These are phyloP conservation scores for Lepidurus arcticus DNA, from an alignment of 1,140 invertebrate genomes.

Conservation along the genomic window DNA sequence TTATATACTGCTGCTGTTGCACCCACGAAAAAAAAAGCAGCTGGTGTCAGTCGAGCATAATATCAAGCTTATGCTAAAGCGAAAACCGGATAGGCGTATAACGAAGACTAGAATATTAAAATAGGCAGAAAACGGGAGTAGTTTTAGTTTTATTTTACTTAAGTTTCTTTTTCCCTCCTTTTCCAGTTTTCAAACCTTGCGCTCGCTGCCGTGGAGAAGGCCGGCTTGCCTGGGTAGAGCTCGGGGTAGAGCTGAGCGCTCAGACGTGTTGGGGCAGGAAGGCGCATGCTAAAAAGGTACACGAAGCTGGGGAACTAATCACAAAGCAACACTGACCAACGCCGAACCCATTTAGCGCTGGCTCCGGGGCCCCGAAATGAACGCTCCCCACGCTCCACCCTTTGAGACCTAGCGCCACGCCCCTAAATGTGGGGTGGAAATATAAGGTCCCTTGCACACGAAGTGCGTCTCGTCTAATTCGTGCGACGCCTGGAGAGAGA, in stretches of 20 bases:
- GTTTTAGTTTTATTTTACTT: no score
- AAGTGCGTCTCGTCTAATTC: no score
- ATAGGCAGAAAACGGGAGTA: background rate
- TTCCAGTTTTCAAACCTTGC: no score
- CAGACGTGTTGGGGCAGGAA: background rate
- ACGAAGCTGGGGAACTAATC: background rate
- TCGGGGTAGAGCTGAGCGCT: no score
- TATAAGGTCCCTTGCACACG: background rate
- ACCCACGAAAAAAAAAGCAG: background rate
- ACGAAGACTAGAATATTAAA: slow-evolving; percentile 15
- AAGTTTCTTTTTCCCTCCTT: no score
- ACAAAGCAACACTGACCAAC: background rate
- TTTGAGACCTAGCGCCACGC: background rate
- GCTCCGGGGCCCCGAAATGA: background rate
- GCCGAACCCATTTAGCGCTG: background rate
- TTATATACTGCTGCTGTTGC: background rate
- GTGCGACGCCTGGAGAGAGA: no score
- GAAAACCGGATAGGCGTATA: slow-evolving; percentile 10
- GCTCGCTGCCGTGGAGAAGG: no score
- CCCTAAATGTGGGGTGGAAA: background rate
- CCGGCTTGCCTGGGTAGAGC: no score
- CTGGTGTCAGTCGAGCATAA: slow-evolving; percentile 18
- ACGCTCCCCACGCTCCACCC: background rate
- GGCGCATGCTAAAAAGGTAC: background rate
- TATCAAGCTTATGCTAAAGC: slow-evolving; percentile 1